phyloP scores from a whole-genome alignment of 1,140 invertebrate species.

The Drosophila kikkawai region DNA sequence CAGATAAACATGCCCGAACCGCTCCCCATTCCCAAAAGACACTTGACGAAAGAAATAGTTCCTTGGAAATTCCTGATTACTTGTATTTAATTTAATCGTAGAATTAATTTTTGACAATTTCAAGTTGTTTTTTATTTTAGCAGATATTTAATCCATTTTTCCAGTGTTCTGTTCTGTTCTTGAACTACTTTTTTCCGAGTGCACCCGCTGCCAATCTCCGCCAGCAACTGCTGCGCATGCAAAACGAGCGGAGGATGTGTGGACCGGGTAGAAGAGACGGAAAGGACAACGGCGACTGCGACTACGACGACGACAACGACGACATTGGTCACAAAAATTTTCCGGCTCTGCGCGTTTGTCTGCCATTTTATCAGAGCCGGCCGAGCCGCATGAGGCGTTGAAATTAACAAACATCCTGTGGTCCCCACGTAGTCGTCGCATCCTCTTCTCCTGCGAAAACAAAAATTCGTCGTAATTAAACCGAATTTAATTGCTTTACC shows the following conservation, averaged over 20 bases:
- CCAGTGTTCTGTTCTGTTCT: too few relatives aligned
- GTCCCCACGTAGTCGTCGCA: slow-evolving; percentile 12
- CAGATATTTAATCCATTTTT: neutral
- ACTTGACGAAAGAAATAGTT: slow-evolving; percentile 1
- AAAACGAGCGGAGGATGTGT: slow-evolving; percentile 63
- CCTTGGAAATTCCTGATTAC: neutral
- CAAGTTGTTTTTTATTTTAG: neutral
- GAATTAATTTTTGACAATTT: too few relatives aligned
- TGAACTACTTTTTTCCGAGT: neutral
- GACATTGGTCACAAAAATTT: slow-evolving; percentile 76
- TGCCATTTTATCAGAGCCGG: slow-evolving; percentile 70
- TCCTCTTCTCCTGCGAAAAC: slow-evolving; percentile 15
- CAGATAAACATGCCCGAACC: slow-evolving; percentile 71
- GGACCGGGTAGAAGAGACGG: slow-evolving; percentile 19
- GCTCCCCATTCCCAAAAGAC: neutral
- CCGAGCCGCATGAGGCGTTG: slow-evolving; percentile 74
- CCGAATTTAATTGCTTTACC: slow-evolving; percentile 82
- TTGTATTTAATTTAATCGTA: too few relatives aligned
- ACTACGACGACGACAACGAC: slow-evolving; percentile 27
- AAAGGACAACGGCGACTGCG: slow-evolving; percentile 19
- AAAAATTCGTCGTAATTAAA: slow-evolving; percentile 82
- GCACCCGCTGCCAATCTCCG: slow-evolving; percentile 35
- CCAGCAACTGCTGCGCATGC: slow-evolving; percentile 70
- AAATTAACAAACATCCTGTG: slow-evolving; percentile 80
- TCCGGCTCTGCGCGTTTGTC: slow-evolving; percentile 72